phyloP scores from a whole-genome alignment of 2,888 invertebrate genomes.

The Vannuccia rotundouncinata region DNA sequence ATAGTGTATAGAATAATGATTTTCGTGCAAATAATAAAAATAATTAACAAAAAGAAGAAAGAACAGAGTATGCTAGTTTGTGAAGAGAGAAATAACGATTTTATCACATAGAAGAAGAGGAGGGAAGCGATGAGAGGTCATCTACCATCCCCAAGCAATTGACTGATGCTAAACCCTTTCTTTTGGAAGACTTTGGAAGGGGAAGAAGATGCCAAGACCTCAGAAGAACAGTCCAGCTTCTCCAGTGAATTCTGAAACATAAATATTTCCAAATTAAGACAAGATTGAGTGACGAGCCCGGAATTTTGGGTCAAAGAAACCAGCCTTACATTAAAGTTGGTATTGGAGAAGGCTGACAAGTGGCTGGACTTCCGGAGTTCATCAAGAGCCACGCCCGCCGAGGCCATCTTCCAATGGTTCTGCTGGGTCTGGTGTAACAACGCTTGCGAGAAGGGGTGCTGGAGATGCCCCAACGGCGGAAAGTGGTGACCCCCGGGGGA shows the following conservation, averaged over 20 bases:
- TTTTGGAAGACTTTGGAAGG: not conserved
- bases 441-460: not conserved
- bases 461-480: not conserved
- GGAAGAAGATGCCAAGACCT: not conserved
- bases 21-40: too few species aligned
- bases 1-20: too few species aligned
- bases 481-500: not conserved
- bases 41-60: too few species aligned
- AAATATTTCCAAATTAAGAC: too few species aligned
- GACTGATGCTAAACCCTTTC: not conserved
- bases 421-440: not conserved
- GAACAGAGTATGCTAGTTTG: too few species aligned
- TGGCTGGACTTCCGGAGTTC: not conserved
- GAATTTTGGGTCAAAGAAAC: too few species aligned
- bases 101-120: too few species aligned
- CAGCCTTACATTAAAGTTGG: not conserved
- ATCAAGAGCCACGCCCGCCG: not conserved
- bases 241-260: too few species aligned
- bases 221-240: not conserved
- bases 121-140: too few species aligned
- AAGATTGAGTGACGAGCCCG: too few species aligned
- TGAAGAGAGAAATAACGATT: too few species aligned
- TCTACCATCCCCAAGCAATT: not conserved
- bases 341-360: not conserved
- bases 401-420: too few species aligned